phyloP scores from a whole-genome alignment of 2,113 vertebrate genomes.

The Orientallactaga bullata region DNA sequence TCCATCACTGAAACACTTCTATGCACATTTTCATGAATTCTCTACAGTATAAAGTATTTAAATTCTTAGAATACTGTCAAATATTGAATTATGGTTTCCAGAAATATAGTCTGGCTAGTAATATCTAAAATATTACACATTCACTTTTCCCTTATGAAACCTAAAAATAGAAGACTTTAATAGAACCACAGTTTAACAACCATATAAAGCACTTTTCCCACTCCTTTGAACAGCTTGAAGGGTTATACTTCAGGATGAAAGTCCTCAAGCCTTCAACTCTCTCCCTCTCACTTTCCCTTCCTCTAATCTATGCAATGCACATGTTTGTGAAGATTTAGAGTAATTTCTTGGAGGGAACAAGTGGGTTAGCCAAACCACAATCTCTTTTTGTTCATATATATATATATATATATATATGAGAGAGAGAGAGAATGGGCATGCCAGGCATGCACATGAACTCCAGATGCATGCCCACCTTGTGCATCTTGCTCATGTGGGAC shows the following conservation, averaged over 20 bases:
- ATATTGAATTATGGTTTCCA: neutral
- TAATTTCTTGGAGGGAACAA: neutral
- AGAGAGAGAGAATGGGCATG: too few species aligned
- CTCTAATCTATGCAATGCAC: neutral
- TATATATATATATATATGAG: too few species aligned
- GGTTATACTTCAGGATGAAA: neutral
- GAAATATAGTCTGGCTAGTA: neutral
- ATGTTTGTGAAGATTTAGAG: neutral
- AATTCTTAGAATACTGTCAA: neutral
- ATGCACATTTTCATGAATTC: neutral
- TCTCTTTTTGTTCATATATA: too few species aligned
- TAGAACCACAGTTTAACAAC: neutral
- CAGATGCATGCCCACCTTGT: too few species aligned
- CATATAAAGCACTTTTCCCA: neutral
- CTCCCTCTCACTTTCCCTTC: neutral
- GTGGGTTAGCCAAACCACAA: neutral
- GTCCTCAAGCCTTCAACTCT: neutral
- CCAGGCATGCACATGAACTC: too few species aligned
- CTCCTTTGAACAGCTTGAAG: neutral
- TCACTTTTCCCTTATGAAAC: constrained; percentile 30
- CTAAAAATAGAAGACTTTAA: constrained; percentile 13
- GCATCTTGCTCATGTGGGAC: too few species aligned
- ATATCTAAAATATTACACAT: constrained; percentile 40
- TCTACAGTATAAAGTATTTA: neutral
- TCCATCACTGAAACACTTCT: neutral